Conservation (phyloP, 2,888 invertebrate species). For the Oxycera nigricornis region DNA sequence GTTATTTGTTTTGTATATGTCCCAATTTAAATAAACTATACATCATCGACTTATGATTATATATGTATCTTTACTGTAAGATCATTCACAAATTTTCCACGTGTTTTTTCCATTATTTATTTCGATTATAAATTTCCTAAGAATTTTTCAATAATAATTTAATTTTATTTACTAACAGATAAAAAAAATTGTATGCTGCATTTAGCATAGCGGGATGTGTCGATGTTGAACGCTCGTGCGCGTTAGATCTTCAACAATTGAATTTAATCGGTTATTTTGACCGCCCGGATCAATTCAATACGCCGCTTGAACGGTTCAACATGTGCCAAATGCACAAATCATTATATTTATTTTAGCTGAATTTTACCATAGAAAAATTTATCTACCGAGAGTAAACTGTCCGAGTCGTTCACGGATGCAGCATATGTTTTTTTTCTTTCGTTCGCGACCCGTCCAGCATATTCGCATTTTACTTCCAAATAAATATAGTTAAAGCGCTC, state of each 20-base stretch:
- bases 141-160: slow-evolving; percentile 36
- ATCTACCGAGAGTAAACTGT: background rate
- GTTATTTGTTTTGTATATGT: slow-evolving; percentile 17
- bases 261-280: slow-evolving; percentile 11
- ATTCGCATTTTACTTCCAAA: slow-evolving; percentile 14
- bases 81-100: slow-evolving; percentile 19
- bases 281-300: slow-evolving; percentile 7
- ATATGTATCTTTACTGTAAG: slow-evolving; percentile 29
- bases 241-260: background rate
- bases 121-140: slow-evolving; percentile 36
- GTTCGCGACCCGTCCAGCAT: background rate
- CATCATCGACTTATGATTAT: slow-evolving; percentile 34
- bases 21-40: slow-evolving; percentile 30
- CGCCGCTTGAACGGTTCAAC: background rate
- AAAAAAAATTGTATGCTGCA: no score
- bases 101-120: background rate
- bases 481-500: slow-evolving; percentile 22
- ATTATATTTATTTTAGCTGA: no score
- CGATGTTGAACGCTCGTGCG: background rate
- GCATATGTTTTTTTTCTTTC: background rate
- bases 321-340: slow-evolving; percentile 7
- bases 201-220: background rate
- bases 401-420: background rate
- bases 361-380: background rate
- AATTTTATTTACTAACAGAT: slow-evolving; percentile 29